A percentile compares a stretch with the other conserved stretches of the same genome.
Conservation (phyloP, 2,888 invertebrate genomes). For the Sympetrum striolatum region DNA sequence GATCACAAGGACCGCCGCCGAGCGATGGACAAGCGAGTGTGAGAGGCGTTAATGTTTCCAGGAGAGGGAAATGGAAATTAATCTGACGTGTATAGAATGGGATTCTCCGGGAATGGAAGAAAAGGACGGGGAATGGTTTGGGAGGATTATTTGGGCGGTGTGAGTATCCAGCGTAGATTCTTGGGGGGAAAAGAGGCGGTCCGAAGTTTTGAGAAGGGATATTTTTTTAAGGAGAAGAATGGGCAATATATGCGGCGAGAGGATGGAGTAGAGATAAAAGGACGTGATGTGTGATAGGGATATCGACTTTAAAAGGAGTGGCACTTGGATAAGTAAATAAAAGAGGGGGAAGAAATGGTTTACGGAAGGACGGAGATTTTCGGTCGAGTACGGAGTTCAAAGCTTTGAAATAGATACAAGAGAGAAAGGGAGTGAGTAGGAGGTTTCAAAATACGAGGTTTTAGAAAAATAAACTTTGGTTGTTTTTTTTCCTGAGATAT, state of each 20-base stretch:
- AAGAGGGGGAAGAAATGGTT: background rate
- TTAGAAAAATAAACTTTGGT: background rate
- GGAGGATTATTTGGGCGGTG: background rate
- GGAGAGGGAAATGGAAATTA: background rate
- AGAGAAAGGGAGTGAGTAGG: background rate
- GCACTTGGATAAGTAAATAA: background rate
- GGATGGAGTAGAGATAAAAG: background rate
- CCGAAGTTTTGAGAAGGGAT: background rate
- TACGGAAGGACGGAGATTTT: background rate
- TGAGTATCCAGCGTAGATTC: background rate
- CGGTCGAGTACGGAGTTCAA: background rate
- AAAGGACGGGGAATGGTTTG: background rate
- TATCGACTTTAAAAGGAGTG: background rate
- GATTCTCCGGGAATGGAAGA: background rate
- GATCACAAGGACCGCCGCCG: slow-evolving; percentile 14
- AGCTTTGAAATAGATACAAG: background rate
- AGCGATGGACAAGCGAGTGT: background rate
- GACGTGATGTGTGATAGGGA: background rate
- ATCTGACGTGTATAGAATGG: background rate
- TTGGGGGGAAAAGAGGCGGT: background rate
- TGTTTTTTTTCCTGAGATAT: background rate
- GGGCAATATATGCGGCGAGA: background rate
- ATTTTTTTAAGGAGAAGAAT: background rate
- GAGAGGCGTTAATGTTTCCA: background rate
- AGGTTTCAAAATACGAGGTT: background rate